Evolutionary conservation across 2,113 vertebrate species (phyloP), one percentile per base, ranked within the genome.

Genomic region (Thryonomys swinderianus): DNA sequence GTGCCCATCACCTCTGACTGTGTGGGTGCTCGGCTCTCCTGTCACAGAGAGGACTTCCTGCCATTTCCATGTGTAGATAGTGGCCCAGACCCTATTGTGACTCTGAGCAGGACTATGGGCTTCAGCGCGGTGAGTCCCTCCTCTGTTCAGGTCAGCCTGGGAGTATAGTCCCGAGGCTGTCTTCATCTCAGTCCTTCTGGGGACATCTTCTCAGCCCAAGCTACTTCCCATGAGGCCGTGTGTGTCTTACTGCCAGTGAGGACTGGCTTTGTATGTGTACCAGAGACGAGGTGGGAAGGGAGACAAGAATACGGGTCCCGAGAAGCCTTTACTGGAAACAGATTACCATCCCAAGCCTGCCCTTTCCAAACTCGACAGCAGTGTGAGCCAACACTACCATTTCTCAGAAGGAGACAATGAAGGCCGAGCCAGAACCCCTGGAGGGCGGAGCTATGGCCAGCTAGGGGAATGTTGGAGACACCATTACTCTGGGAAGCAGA

Each of bases 281-380:
- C 7, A 40, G n/a, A 40, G 20, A n/a, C n/a, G 11, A 71, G 8
- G 9, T 1, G 37, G n/a, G 37, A 40, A 23, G 37, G 71, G 84
- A 53, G 30, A 21, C 71, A 91, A 23, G 20, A 51, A 59, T 34
- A 59, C 81, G 87, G 71, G 48, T 93, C 82, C 64, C 51, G 18
- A 94, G 91, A 97, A 96, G 96, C 79, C 90, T 94, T 96, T 86
- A 69, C 62, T 40, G 85, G 85, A 55, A 76, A 71, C 25, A 88
- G 97, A 88, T 88, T 76, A 74, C 67, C 62, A 78, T 82, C 45
- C 91, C 91, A 92, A 71, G 59, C 42, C 85, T 37, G 2, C 45
- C 48, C 82, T 88, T 83, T 91, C 91, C 23, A 53, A 73, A 81
- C 71, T 40, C 45, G 82, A 84, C 48, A 82, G 91, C 37, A 73